Percentiles rank a stretch among this genome's conserved stretches.
These are phyloP conservation scores for Salvelinus namaycush DNA, from an alignment of 2,113 vertebrate species.

Conservation along the genomic window DNA sequence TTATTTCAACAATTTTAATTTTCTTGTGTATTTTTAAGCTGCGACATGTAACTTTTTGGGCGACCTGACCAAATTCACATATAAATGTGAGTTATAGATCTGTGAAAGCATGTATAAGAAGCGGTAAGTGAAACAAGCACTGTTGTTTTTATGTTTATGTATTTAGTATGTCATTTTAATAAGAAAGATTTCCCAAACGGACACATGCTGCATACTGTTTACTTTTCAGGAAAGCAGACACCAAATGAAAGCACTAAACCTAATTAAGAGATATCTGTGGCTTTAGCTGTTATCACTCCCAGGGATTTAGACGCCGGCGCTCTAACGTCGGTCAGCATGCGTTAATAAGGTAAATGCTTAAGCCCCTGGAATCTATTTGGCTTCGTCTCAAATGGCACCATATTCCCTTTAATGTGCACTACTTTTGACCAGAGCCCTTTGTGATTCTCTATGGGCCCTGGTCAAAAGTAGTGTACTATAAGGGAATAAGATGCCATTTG, in stretches of 20 bases:
- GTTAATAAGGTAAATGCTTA: slow-evolving; percentile 36
- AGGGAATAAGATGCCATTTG: no score
- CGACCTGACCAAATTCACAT: no score
- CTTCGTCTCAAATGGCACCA: neutral
- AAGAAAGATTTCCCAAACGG: neutral
- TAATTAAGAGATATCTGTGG: slow-evolving; percentile 22
- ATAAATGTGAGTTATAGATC: no score
- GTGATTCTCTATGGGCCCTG: no score
- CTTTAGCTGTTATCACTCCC: slow-evolving; percentile 38
- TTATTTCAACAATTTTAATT: no score
- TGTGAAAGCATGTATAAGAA: no score
- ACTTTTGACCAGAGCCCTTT: no score
- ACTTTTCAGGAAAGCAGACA: slow-evolving; percentile 28
- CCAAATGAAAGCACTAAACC: slow-evolving; percentile 28
- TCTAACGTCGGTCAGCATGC: neutral
- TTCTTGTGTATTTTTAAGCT: no score
- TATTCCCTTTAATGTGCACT: no score
- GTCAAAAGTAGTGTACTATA: neutral
- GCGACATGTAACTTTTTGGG: no score
- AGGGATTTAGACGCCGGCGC: slow-evolving; percentile 20
- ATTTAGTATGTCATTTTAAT: no score
- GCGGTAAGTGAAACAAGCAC: no score
- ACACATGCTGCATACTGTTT: slow-evolving; percentile 20
- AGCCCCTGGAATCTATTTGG: slow-evolving; percentile 35
- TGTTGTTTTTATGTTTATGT: neutral